Percentiles rank a stretch among this genome's conserved stretches.
Evolutionary conservation across 2,113 vertebrate genomes (phyloP).

Genomic region (Megalops atlanticus): DNA sequence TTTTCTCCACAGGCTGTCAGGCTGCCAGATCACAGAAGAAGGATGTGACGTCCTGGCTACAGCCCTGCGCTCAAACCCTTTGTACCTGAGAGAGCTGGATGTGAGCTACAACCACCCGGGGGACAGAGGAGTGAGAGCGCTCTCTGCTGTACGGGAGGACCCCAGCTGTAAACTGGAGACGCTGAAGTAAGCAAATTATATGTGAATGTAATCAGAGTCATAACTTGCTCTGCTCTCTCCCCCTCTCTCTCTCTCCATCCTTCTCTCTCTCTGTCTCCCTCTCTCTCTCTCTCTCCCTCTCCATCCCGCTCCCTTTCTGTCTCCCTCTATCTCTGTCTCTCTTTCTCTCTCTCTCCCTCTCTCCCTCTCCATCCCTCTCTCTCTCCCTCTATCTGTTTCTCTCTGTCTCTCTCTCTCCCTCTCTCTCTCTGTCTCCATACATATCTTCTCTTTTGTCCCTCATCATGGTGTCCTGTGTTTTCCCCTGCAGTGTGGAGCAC

Average conservation of each 20-base stretch:
- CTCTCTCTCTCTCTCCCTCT: no score
- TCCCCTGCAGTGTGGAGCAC: conserved; percentile 6
- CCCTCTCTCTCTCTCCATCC: no score
- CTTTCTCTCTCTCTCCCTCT: no score
- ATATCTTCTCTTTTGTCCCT: no score
- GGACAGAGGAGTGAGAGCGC: not conserved
- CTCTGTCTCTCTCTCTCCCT: not conserved
- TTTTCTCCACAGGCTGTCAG: conserved; percentile 42
- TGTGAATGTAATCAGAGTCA: not conserved
- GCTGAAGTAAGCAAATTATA: not conserved
- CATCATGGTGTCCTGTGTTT: no score
- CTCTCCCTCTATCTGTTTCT: not conserved
- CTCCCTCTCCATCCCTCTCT: no score
- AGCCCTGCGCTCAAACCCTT: conserved; percentile 11
- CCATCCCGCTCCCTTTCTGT: no score
- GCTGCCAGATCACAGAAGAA: conserved; percentile 32
- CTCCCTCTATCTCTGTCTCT: no score
- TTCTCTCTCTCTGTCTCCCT: no score
- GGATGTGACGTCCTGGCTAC: conserved; percentile 18
- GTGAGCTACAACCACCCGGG: conserved; percentile 17
- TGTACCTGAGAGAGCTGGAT: conserved; percentile 22
- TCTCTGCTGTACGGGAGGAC: not conserved
- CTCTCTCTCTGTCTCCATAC: no score
- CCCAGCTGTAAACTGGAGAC: conserved; percentile 13
- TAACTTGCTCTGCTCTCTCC: no score